A percentile compares a stretch with the other conserved stretches of the same genome.
phyloP scores from a whole-genome alignment of 2,797 vertebrate species.

The Hemibagrus guttatus region DNA sequence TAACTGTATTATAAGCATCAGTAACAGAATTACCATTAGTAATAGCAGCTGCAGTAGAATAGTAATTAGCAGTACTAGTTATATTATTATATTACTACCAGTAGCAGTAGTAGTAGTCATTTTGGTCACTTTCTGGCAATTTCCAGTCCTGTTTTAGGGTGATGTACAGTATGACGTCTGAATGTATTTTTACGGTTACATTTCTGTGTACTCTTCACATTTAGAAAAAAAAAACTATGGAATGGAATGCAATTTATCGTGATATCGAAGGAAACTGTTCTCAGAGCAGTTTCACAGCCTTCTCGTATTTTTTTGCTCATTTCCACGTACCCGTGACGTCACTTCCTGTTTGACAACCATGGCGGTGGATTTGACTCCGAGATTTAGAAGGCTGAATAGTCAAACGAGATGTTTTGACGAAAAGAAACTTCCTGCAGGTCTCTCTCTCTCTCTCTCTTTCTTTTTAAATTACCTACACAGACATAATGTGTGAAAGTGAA shows the following conservation, averaged over 20 bases:
- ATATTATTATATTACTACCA: not conserved
- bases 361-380: slow-evolving; percentile 83
- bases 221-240: not conserved
- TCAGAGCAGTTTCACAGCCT: too few relatives aligned
- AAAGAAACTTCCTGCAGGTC: slow-evolving; percentile 67
- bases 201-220: not conserved
- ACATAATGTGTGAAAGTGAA: not conserved
- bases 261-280: not conserved
- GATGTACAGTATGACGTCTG: not conserved
- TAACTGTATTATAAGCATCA: not conserved
- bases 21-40: fast-evolving
- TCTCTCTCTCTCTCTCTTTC: not conserved
- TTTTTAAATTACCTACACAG: not conserved
- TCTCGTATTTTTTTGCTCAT: not conserved
- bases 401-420: slow-evolving; percentile 72
- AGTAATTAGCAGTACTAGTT: not conserved
- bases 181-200: not conserved
- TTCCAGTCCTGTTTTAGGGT: not conserved
- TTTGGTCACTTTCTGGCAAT: not conserved
- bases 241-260: not conserved
- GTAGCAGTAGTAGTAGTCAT: not conserved
- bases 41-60: not conserved
- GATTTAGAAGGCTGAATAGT: slow-evolving; percentile 77
- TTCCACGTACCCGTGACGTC: not conserved
- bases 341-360: slow-evolving; percentile 63